A percentile compares a stretch with the other conserved stretches of the same genome.
Evolutionary conservation across 1,140 invertebrate species (phyloP).

Genomic region (Sarcophaga bullata): DNA sequence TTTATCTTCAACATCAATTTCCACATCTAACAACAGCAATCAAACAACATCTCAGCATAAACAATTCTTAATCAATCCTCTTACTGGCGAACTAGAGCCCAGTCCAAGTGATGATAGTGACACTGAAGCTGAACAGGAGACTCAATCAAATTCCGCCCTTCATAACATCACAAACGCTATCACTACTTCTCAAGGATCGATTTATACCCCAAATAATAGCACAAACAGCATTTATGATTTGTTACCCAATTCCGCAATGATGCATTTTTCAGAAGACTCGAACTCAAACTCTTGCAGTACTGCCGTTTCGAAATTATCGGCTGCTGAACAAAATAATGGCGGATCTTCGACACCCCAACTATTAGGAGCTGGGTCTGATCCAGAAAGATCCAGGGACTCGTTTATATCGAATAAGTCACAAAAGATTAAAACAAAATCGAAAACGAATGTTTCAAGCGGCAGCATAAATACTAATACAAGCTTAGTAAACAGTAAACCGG

Average conservation of each 20-base stretch:
- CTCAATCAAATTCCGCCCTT: slow-evolving; percentile 30
- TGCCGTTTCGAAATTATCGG: slow-evolving; percentile 59
- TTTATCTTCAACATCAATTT: background rate
- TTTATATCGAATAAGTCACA: slow-evolving; percentile 58
- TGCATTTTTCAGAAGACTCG: slow-evolving; percentile 72
- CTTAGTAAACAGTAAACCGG: slow-evolving; percentile 1
- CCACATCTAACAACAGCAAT: background rate
- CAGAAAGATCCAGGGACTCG: slow-evolving; percentile 60
- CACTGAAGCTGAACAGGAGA: slow-evolving; percentile 62
- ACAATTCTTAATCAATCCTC: slow-evolving; percentile 86
- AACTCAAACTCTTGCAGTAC: slow-evolving; percentile 65
- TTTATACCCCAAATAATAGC: slow-evolving; percentile 24
- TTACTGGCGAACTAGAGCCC: slow-evolving; percentile 86
- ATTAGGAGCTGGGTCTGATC: slow-evolving; percentile 66
- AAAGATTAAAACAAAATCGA: slow-evolving; percentile 22
- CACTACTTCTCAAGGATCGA: background rate
- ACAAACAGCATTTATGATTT: slow-evolving; percentile 64
- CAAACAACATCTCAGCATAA: slow-evolving; percentile 66
- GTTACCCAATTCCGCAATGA: slow-evolving; percentile 66
- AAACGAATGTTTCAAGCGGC: background rate
- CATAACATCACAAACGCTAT: background rate
- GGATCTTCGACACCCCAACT: slow-evolving; percentile 21
- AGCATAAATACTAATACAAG: background rate
- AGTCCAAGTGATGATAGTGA: slow-evolving; percentile 76
- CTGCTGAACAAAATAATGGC: slow-evolving; percentile 63